These are phyloP conservation scores for Coptodon rendalli DNA, from an alignment of 2,113 vertebrate genomes.

Conservation along the genomic window DNA sequence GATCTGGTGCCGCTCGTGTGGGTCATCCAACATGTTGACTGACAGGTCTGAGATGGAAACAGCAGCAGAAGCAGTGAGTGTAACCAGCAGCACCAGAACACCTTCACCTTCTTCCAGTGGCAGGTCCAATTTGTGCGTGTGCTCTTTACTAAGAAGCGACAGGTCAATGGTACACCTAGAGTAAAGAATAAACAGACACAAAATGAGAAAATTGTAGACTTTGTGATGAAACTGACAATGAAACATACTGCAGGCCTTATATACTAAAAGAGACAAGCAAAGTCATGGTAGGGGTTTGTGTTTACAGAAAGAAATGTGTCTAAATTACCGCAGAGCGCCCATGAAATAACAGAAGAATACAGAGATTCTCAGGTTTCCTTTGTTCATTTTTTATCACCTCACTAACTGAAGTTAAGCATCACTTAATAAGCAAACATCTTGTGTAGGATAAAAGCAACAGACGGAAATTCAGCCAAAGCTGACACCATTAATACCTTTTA, in stretches of 20 bases:
- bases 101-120: constrained; percentile 88
- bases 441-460: neutral
- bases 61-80: constrained; percentile 90
- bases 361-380: neutral
- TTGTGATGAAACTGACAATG: neutral
- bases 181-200: constrained; percentile 12
- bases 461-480: neutral
- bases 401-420: neutral
- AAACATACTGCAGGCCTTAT: neutral
- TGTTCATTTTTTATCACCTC: neutral
- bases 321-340: neutral
- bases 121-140: constrained; percentile 89
- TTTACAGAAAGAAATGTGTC: neutral
- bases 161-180: constrained; percentile 91
- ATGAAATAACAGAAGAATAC: neutral
- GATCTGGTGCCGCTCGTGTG: constrained; percentile 83
- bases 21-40: constrained; percentile 84
- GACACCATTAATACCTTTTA: neutral
- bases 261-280: neutral
- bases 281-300: neutral
- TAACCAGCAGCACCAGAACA: constrained; percentile 85
- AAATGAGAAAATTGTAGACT: neutral
- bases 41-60: constrained; percentile 91
- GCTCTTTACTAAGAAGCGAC: constrained; percentile 84
- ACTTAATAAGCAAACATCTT: neutral